Percentiles rank a stretch among this genome's conserved stretches.
These are phyloP conservation scores for Rhynchonema sp. DNA, from an alignment of 2,888 invertebrate species.

Conservation along the genomic window DNA sequence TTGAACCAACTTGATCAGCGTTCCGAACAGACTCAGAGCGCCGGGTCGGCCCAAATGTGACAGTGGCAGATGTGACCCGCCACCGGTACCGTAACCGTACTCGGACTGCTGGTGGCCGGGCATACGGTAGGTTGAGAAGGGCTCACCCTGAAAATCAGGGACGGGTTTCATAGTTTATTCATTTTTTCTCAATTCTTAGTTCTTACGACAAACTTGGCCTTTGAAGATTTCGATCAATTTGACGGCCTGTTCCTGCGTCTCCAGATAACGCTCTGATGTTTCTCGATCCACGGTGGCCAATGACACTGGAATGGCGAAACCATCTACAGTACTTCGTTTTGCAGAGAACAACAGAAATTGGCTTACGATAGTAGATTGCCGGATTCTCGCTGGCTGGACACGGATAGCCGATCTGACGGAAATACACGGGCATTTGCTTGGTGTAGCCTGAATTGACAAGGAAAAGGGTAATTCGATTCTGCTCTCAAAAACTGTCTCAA, in stretches of 20 bases:
- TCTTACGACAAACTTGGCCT: too few species aligned
- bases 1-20: constrained; percentile 2
- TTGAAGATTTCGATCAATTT: constrained; percentile 76
- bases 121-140: neutral
- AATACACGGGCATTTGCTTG: constrained; percentile 75
- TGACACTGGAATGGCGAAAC: constrained; percentile 40
- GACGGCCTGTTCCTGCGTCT: constrained; percentile 78
- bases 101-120: neutral
- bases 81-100: constrained; percentile 9
- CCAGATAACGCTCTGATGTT: constrained; percentile 70
- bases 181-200: neutral
- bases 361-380: constrained; percentile 87
- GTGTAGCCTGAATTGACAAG: constrained; percentile 66
- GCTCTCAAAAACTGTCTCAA: too few species aligned
- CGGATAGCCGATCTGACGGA: constrained; percentile 80
- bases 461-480: too few species aligned
- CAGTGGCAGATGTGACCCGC: constrained; percentile 2
- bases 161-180: neutral
- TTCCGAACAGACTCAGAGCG: neutral
- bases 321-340: too few species aligned
- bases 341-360: constrained; percentile 16
- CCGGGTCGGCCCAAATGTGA: constrained; percentile 4
- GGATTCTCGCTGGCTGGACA: constrained; percentile 92
- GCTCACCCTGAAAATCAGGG: too few species aligned
- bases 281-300: constrained; percentile 54